Base-by-base conservation (phyloP, 2,113 vertebrate genomes). In the Pholis gunnellus region DNA sequence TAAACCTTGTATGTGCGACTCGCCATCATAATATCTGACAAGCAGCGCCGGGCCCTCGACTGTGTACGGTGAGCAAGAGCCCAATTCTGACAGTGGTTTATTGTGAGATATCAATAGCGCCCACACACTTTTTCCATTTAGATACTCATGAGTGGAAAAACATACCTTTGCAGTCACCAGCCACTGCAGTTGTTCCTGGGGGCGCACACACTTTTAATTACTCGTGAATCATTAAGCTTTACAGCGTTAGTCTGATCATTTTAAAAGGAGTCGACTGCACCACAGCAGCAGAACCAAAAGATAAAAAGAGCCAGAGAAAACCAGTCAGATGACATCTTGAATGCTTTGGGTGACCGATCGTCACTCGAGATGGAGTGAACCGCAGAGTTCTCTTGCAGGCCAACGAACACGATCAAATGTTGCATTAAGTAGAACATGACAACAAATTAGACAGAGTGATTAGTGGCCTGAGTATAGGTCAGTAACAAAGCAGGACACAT, bases 211-310 rank as follows among this genome's bases (percentile, higher is more conserved):
- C 85, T 67, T 88, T 87, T 87, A 79, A 90, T 84, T 75, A 73
- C 36, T 82, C 72, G 70, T 83, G 66, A 92, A 89, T 82, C 83
- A 89, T 68, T 36, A 76, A 77, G 48, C 75, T 89, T 82, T 82
- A 78, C 74, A 63, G 42, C 9, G 2, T 50, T 81, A 54, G 46
- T 73, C 46, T 57, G 79, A 86, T 79, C 75, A 72, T 88, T 74
- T 76, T 72, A 75, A 81, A 77, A 54, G 52, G 61, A 68, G 56
- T 15, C 22, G 42, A 73, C 27, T 38, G 52, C 64, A 72, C 64
- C 57, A 38, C 44, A 57, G 69, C 34, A 40, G 63, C 44, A 31
- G 65, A 59, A 38, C n/a, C 34, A 29, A 36, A 50, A 4, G 34
- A 40, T 6, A 25, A 75, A 69, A 64, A 42, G 42, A 64, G 46